These are phyloP conservation scores for Aplidium turbinatum DNA, from an alignment of 23 tunicate species.

Conservation along the genomic window DNA sequence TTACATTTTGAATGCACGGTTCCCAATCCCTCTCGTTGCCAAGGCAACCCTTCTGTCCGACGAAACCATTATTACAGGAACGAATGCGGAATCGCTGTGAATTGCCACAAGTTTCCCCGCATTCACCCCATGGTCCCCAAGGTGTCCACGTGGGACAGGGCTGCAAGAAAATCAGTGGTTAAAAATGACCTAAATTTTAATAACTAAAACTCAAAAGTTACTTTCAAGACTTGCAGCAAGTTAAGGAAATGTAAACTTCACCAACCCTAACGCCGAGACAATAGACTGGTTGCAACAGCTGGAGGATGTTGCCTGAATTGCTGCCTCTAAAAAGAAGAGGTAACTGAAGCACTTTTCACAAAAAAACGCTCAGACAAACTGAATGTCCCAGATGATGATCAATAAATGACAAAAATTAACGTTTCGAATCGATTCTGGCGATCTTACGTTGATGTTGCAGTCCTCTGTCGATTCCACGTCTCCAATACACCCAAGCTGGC, in stretches of 20 bases:
- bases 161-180: slow-evolving; percentile 6
- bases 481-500: slow-evolving; percentile 48
- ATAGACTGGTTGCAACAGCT: too few relatives aligned
- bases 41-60: slow-evolving; percentile 54
- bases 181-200: slow-evolving; percentile 19
- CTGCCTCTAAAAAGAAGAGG: too few relatives aligned
- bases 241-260: too few relatives aligned
- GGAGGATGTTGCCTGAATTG: too few relatives aligned
- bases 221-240: too few relatives aligned
- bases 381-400: slow-evolving; percentile 36
- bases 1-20: slow-evolving; percentile 34
- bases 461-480: not conserved
- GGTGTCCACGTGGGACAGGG: slow-evolving; percentile 48
- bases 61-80: slow-evolving; percentile 66
- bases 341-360: slow-evolving; percentile 36
- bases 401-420: too few relatives aligned
- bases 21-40: slow-evolving; percentile 33
- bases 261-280: too few relatives aligned
- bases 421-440: not conserved
- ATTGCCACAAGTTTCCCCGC: slow-evolving; percentile 46
- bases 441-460: slow-evolving; percentile 42
- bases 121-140: slow-evolving; percentile 47
- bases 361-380: slow-evolving; percentile 38
- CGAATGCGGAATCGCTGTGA: slow-evolving; percentile 44
- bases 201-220: too few relatives aligned